A percentile compares a stretch with the other conserved stretches of the same genome.
Conservation (phyloP, 2,888 invertebrate species). For the Axea sp. region DNA sequence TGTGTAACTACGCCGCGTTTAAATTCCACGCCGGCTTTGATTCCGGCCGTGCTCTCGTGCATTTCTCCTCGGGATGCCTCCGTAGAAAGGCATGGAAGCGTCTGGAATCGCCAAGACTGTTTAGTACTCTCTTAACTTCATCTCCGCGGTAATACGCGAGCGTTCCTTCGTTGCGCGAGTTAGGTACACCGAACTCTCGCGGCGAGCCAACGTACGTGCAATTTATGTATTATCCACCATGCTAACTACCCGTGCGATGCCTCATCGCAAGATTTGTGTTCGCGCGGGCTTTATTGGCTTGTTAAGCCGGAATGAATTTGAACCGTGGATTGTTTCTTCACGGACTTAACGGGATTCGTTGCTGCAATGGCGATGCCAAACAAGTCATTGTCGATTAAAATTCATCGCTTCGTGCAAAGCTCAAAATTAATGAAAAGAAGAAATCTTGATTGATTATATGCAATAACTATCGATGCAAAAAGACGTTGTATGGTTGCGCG, state of each 20-base stretch:
- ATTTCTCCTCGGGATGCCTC: slow-evolving; percentile 61
- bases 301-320: slow-evolving; percentile 32
- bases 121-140: slow-evolving; percentile 57
- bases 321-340: slow-evolving; percentile 10
- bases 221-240: slow-evolving; percentile 27
- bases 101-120: slow-evolving; percentile 54
- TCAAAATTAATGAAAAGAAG: too few species aligned
- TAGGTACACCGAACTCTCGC: slow-evolving; percentile 46
- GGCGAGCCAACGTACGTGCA: slow-evolving; percentile 36
- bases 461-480: too few species aligned
- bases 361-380: too few species aligned
- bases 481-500: too few species aligned
- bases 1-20: slow-evolving; percentile 51
- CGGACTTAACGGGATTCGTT: slow-evolving; percentile 28
- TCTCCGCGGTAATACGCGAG: slow-evolving; percentile 46
- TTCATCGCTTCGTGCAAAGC: too few species aligned
- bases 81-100: slow-evolving; percentile 63
- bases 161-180: slow-evolving; percentile 17
- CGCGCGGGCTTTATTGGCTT: slow-evolving; percentile 20
- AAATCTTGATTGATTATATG: too few species aligned
- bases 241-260: slow-evolving; percentile 33
- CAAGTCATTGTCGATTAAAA: too few species aligned
- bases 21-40: slow-evolving; percentile 51
- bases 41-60: slow-evolving; percentile 37
- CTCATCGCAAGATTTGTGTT: slow-evolving; percentile 16